Evolutionary conservation across 2,113 vertebrate genomes (phyloP).

Genomic region (Oryzias melastigma): DNA sequence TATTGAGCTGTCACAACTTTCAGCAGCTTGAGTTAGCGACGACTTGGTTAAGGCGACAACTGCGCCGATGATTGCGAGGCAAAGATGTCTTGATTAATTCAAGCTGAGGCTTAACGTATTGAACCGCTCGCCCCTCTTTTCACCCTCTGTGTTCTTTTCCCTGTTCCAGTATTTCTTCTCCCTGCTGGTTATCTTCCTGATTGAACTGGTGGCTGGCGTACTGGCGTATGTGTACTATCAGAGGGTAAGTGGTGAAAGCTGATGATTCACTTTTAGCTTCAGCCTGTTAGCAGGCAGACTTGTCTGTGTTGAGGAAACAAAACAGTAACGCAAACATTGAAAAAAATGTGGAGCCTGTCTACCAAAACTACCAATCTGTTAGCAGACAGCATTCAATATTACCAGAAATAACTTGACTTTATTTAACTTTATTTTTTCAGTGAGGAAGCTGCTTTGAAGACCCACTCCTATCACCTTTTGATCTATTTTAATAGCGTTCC

Average conservation of each 20-base stretch:
- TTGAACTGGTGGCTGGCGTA: conserved; percentile 85
- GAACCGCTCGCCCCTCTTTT: background rate
- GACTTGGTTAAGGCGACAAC: conserved; percentile 12
- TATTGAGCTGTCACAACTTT: conserved; percentile 24
- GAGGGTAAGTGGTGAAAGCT: conserved; percentile 72
- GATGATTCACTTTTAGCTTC: background rate
- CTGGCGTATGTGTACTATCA: conserved; percentile 88
- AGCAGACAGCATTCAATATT: too few species aligned
- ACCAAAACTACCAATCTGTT: too few species aligned
- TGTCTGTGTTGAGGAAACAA: too few species aligned
- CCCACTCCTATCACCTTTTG: too few species aligned
- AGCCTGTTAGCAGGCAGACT: too few species aligned
- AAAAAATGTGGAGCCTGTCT: too few species aligned
- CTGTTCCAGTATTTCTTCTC: conserved; percentile 80
- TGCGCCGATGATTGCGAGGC: conserved; percentile 8
- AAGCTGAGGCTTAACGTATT: conserved; percentile 9
- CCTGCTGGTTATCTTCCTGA: conserved; percentile 83
- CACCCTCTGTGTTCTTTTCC: conserved; percentile 14
- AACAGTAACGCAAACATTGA: too few species aligned
- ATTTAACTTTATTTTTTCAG: too few species aligned
- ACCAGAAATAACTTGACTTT: too few species aligned
- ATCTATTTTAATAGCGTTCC: too few species aligned
- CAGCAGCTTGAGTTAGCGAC: conserved; percentile 13
- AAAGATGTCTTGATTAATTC: conserved; percentile 6
- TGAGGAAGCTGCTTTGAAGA: too few species aligned